Conservation (phyloP, 64 coral and sea anemone genomes). For the Montipora sp. region DNA sequence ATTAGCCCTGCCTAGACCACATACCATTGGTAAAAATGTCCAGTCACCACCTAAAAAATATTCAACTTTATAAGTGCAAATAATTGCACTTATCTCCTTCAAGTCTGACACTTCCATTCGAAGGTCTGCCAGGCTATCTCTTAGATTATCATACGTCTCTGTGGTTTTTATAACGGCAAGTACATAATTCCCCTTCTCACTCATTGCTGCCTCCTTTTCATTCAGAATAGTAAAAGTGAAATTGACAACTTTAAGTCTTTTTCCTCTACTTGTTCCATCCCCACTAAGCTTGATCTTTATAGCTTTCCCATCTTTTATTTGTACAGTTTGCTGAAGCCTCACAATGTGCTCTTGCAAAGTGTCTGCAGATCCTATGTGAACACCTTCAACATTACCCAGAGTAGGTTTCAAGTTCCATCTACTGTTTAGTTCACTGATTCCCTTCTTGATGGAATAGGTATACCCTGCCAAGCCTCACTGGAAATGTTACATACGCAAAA, state of each 20-base stretch:
- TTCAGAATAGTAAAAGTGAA: slow-evolving; percentile 63
- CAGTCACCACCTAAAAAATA: slow-evolving; percentile 74
- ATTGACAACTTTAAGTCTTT: slow-evolving; percentile 47
- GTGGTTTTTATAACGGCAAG: slow-evolving; percentile 49
- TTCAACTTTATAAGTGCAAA: slow-evolving; percentile 39
- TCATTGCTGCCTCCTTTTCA: slow-evolving; percentile 68
- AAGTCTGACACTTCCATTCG: slow-evolving; percentile 63
- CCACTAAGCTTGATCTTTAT: slow-evolving; percentile 44
- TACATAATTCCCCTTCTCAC: slow-evolving; percentile 67
- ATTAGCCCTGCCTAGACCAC: slow-evolving; percentile 58
- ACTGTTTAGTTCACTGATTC: slow-evolving; percentile 51
- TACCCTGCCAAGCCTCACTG: slow-evolving; percentile 52
- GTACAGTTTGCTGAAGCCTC: slow-evolving; percentile 2
- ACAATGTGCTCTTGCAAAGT: slow-evolving; percentile 49
- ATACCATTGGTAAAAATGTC: slow-evolving; percentile 54
- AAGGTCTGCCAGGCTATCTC: slow-evolving; percentile 38
- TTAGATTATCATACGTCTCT: slow-evolving; percentile 49
- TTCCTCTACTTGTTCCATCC: slow-evolving; percentile 64
- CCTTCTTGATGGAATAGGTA: slow-evolving; percentile 49
- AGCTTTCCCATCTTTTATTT: neutral
- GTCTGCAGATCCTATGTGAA: slow-evolving; percentile 57
- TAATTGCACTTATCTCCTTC: slow-evolving; percentile 50
- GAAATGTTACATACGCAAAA: slow-evolving; percentile 71
- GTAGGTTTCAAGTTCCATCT: slow-evolving; percentile 52
- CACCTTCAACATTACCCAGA: slow-evolving; percentile 57